Evolutionary conservation across 2,888 invertebrate species (phyloP).

Genomic region (Eupithecia insigniata): DNA sequence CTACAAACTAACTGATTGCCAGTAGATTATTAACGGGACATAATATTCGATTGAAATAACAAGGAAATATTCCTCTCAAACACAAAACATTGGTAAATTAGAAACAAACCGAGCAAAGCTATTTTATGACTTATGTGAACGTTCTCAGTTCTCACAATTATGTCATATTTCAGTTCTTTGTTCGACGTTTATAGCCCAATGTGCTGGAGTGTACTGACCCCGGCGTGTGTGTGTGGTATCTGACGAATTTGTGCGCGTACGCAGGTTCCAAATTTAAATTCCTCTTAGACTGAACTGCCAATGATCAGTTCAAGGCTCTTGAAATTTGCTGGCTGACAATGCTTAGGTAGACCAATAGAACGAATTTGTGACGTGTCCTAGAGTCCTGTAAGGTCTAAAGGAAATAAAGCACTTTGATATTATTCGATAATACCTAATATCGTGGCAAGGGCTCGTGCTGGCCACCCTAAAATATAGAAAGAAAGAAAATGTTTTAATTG

Average conservation of each 20-base stretch:
- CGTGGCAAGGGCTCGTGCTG: no score
- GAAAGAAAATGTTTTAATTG: no score
- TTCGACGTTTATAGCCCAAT: conserved; percentile 41
- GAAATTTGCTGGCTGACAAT: not conserved
- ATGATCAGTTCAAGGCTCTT: not conserved
- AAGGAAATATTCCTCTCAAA: not conserved
- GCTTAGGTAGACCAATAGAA: not conserved
- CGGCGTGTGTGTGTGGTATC: conserved; percentile 15
- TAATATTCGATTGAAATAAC: not conserved
- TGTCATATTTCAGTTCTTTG: conserved; percentile 52
- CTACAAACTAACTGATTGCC: not conserved
- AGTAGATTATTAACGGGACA: not conserved
- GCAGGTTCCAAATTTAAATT: not conserved
- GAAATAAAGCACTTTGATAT: no score
- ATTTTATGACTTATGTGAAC: conserved; percentile 50
- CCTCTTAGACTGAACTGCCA: not conserved
- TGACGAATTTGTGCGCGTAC: conserved; percentile 21
- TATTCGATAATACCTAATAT: no score
- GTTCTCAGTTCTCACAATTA: conserved; percentile 63
- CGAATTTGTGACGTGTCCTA: no score
- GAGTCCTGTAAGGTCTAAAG: no score
- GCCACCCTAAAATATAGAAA: no score
- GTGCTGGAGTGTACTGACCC: conserved; percentile 39
- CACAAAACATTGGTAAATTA: conserved; percentile 38
- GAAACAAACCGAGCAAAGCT: conserved; percentile 41